A percentile compares a stretch with the other conserved stretches of the same genome.
These are phyloP conservation scores for Cairina moschata DNA, from an alignment of 2,113 vertebrate species.

Conservation along the genomic window DNA sequence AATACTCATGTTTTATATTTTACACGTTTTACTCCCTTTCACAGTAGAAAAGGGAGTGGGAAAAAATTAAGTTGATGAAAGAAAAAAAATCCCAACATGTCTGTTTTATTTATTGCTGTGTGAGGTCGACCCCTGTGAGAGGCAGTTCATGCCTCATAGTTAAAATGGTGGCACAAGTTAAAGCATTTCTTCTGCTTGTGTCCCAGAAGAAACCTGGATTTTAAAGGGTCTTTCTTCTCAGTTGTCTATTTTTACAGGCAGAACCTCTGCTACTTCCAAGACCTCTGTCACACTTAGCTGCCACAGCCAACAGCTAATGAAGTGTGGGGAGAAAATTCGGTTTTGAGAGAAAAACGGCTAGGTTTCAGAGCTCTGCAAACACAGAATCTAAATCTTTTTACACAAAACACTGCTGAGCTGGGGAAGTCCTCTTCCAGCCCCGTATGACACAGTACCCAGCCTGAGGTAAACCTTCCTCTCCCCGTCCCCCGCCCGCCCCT, in stretches of 20 bases:
- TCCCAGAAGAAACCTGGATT: neutral
- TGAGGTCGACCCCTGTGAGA: neutral
- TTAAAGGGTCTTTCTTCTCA: neutral
- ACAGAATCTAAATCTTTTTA: accelerated
- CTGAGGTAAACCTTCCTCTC: too few relatives aligned
- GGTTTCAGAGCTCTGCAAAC: accelerated
- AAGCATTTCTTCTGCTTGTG: accelerated
- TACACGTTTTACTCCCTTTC: neutral
- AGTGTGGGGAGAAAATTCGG: too few relatives aligned
- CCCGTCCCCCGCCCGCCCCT: neutral
- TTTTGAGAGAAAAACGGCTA: neutral
- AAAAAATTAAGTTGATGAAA: too few relatives aligned
- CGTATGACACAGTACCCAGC: too few relatives aligned
- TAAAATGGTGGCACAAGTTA: neutral
- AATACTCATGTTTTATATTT: accelerated
- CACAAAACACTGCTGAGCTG: accelerated
- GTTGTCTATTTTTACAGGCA: neutral
- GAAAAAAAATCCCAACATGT: neutral
- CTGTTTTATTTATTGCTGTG: neutral
- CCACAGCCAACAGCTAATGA: accelerated
- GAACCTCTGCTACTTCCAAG: accelerated
- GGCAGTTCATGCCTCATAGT: neutral
- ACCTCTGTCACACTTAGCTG: neutral
- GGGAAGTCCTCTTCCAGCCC: accelerated
- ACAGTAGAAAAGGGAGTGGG: neutral